phyloP scores from a whole-genome alignment of 1,140 invertebrate species.

The Limonius californicus region DNA sequence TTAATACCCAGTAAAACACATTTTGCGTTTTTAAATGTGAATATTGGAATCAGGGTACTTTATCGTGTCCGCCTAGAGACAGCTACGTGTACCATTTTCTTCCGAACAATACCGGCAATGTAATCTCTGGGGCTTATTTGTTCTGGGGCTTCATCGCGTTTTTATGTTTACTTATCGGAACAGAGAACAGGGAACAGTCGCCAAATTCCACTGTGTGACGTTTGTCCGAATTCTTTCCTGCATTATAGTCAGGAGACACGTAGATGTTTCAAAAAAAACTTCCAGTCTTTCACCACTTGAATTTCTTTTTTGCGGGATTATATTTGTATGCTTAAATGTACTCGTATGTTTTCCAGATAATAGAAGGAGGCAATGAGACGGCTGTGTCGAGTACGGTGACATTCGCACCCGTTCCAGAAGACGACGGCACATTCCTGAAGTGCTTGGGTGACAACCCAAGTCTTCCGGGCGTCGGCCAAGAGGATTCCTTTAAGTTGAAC shows the following conservation, averaged over 20 bases:
- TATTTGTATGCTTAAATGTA: neutral
- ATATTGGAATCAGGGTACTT: neutral
- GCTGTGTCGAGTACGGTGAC: slow-evolving; percentile 72
- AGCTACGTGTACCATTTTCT: neutral
- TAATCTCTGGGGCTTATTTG: neutral
- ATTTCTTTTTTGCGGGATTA: too few species aligned
- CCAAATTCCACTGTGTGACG: neutral
- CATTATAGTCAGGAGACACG: too few species aligned
- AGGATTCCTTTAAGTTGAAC: slow-evolving; percentile 76
- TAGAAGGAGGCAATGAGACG: slow-evolving; percentile 61
- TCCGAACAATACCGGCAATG: neutral
- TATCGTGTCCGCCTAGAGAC: neutral
- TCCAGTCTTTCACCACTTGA: too few species aligned
- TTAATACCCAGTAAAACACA: neutral
- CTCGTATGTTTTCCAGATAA: slow-evolving; percentile 51
- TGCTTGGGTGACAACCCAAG: slow-evolving; percentile 81
- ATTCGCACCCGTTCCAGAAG: slow-evolving; percentile 76
- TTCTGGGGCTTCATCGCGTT: slow-evolving; percentile 8
- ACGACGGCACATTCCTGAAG: slow-evolving; percentile 76
- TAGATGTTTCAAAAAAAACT: too few species aligned
- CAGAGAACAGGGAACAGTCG: neutral
- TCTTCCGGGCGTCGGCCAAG: slow-evolving; percentile 65
- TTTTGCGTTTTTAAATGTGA: neutral
- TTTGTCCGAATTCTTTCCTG: neutral
- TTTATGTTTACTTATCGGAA: slow-evolving; percentile 7